Base-by-base conservation (phyloP, 2,113 vertebrate species). In the Damaliscus lunatus region DNA sequence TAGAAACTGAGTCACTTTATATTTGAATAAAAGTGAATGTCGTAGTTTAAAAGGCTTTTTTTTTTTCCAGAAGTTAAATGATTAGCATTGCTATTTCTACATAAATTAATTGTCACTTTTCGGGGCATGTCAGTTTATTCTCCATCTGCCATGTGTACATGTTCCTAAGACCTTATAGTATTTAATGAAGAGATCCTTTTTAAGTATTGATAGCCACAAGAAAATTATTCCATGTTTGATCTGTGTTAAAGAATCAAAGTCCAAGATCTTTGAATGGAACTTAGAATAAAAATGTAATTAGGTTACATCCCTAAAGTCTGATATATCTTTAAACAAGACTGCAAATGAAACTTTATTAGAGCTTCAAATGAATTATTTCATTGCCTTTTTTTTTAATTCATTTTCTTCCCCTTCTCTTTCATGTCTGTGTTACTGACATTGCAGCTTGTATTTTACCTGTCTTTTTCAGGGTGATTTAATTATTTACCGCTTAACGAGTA, bases 211-310 rank as follows among this genome's bases (percentile, higher is more conserved):
- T 99, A 99, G 98, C 99, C 99, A 99, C 97, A 98, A 98, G 99
- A 99, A 99, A 99, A 99, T 99, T 99, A 99, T 99, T 99, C 99
- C 98, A 98, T 99, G 98, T 98, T 98, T 99, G 99, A 99, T 98
- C 98, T 99, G 97, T 99, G 98, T 98, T 98, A 98, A 98, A 98
- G 98, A 99, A 98, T 98, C 98, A 98, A 98, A 99, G 98, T 99
- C 98, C 98, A 93, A 98, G 98, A 97, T 98, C 98, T 98, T 98
- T 98, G 98, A 98, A 98, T 98, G 98, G 98, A 98, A 98, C 97
- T 98, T 98, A 98, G 98, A 98, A 99, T 99, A 98, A 99, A 99
- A 99, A 98, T 98, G 98, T 99, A 99, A 99, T 99, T 99, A 98
- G 99, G 99, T 98, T 99, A 99, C 98, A 99, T 99, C 99, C 99